Conservation (phyloP, 2,888 invertebrate species). For the Tinea trinotella region DNA sequence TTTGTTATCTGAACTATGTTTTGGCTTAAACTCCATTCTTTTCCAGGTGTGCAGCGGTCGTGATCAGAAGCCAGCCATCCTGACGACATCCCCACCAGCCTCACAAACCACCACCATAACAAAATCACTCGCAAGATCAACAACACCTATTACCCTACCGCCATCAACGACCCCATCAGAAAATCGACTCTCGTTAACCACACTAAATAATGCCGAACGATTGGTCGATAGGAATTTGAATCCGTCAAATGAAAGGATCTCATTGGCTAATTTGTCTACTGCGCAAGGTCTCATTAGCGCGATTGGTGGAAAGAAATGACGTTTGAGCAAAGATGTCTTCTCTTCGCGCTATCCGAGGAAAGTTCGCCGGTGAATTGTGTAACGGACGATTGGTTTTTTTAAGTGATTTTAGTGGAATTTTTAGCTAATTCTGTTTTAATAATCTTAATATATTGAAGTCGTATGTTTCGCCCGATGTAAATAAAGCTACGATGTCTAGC, state of each 20-base stretch:
- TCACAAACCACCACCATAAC: slow-evolving; percentile 36
- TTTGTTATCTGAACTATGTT: too few species aligned
- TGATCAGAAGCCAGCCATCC: slow-evolving; percentile 54
- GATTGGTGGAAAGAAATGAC: slow-evolving; percentile 67
- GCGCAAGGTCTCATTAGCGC: slow-evolving; percentile 55
- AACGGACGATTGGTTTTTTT: neutral
- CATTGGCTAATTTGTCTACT: slow-evolving; percentile 47
- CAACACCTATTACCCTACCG: slow-evolving; percentile 38
- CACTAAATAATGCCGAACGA: slow-evolving; percentile 44
- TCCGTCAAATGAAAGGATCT: slow-evolving; percentile 42
- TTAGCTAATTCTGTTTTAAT: too few species aligned
- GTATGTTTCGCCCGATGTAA: too few species aligned
- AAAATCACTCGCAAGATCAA: slow-evolving; percentile 43
- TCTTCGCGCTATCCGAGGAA: slow-evolving; percentile 43
- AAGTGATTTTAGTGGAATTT: too few species aligned
- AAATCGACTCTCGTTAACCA: slow-evolving; percentile 39
- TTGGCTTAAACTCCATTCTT: too few species aligned
- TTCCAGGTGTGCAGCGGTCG: slow-evolving; percentile 64
- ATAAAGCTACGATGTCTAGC: too few species aligned
- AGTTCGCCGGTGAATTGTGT: slow-evolving; percentile 38
- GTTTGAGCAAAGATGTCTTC: slow-evolving; percentile 38
- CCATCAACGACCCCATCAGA: slow-evolving; percentile 26
- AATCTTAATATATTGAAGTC: too few species aligned
- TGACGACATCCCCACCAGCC: slow-evolving; percentile 54
- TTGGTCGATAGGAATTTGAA: slow-evolving; percentile 35